phyloP scores from a whole-genome alignment of 1,140 invertebrate species.

The Brachionus asplanchnoidis region DNA sequence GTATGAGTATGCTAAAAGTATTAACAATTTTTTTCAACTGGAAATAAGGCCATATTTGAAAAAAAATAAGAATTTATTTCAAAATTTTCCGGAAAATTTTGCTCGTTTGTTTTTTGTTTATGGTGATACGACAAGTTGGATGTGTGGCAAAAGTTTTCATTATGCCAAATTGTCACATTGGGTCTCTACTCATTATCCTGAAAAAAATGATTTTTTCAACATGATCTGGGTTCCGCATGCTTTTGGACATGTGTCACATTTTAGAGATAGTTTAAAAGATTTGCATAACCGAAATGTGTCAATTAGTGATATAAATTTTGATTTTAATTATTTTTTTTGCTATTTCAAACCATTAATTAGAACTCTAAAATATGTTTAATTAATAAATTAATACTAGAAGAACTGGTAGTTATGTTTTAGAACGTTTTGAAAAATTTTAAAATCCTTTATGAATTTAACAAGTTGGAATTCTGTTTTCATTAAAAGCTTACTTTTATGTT shows the following conservation, averaged over 20 bases:
- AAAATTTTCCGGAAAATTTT: background rate
- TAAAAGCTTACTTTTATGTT: no score
- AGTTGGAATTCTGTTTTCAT: no score
- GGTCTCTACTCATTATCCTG: background rate
- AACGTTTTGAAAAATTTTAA: no score
- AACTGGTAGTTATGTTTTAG: no score
- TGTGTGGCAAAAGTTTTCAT: conserved; percentile 2
- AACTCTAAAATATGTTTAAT: no score
- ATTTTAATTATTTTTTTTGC: conserved; percentile 17
- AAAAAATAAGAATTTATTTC: background rate
- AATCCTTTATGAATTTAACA: no score
- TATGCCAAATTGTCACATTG: conserved; percentile 4
- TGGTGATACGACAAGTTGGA: background rate
- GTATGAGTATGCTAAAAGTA: background rate
- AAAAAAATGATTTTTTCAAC: conserved; percentile 2
- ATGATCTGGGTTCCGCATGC: background rate
- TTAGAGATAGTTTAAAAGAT: conserved; percentile 15
- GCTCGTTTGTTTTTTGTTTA: background rate
- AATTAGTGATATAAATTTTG: background rate
- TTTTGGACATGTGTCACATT: conserved; percentile 15
- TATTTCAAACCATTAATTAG: conserved; percentile 1
- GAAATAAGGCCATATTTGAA: background rate
- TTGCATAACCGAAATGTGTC: background rate
- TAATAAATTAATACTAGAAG: no score
- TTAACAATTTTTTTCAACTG: background rate